These are phyloP conservation scores for Periophthalmodon schlosseri DNA, from an alignment of 2,113 vertebrate species.

Conservation along the genomic window DNA sequence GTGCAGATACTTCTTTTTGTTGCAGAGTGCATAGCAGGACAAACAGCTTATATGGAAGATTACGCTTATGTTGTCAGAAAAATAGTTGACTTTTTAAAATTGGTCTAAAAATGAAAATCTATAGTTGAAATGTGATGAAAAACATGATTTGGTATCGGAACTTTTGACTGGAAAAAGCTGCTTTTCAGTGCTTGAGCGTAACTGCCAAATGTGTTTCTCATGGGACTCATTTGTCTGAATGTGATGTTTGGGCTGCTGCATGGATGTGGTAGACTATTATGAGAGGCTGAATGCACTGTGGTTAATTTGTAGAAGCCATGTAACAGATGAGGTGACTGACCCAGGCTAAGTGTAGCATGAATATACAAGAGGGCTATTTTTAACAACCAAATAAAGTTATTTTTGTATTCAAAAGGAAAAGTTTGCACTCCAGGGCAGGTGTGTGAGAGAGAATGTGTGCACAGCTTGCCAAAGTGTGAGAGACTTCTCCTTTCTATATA, in stretches of 20 bases:
- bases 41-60: conserved; percentile 11
- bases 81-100: conserved; percentile 50
- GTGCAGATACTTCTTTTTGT: background rate
- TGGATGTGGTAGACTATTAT: conserved; percentile 34
- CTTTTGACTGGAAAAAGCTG: conserved; percentile 19
- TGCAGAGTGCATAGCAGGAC: conserved; percentile 2
- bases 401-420: conserved; percentile 4
- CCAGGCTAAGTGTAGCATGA: conserved; percentile 45
- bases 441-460: too few relatives aligned
- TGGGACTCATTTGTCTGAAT: conserved; percentile 32
- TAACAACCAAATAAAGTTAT: conserved; percentile 27
- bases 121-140: conserved; percentile 35
- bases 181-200: conserved; percentile 44
- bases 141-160: conserved; percentile 1
- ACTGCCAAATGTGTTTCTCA: conserved; percentile 25
- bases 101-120: background rate
- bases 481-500: conserved; percentile 4
- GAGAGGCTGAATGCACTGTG: conserved; percentile 17
- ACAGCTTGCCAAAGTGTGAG: too few relatives aligned
- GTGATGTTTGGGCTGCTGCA: conserved; percentile 25
- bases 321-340: conserved; percentile 45
- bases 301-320: conserved; percentile 8
- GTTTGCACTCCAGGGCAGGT: too few relatives aligned
- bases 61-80: conserved; percentile 20
- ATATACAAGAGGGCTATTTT: conserved; percentile 40